Percentiles rank a stretch among this genome's conserved stretches.
Evolutionary conservation across 2,888 invertebrate genomes (phyloP).

Genomic region (Stomorhina lunata): DNA sequence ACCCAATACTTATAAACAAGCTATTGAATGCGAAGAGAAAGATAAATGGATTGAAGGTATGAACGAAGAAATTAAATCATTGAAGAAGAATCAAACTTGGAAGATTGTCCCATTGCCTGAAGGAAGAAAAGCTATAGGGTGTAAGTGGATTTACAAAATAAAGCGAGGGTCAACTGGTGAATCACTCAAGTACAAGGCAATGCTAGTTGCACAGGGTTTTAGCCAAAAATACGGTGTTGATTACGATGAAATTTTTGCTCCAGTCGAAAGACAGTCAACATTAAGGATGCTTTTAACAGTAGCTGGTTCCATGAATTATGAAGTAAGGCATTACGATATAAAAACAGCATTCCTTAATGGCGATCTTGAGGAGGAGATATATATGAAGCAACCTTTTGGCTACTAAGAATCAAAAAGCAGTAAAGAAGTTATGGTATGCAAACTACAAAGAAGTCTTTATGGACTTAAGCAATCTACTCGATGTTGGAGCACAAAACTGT

Average conservation of each 20-base stretch:
- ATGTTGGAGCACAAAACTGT: constrained; percentile 4
- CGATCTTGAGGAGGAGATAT: not conserved
- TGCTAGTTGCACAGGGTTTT: constrained; percentile 1
- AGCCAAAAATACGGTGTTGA: not conserved
- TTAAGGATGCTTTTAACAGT: not conserved
- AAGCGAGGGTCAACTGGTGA: not conserved
- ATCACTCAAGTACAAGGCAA: not conserved
- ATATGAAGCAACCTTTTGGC: not conserved
- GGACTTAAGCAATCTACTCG: not conserved
- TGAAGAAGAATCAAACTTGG: constrained; percentile 10
- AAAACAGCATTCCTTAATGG: constrained; percentile 3
- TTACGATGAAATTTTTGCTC: constrained; percentile 11
- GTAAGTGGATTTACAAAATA: constrained; percentile 33
- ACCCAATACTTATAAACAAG: constrained; percentile 11
- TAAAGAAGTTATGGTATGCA: not conserved
- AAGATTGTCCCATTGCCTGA: constrained; percentile 13
- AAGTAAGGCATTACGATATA: not conserved
- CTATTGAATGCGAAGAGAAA: not conserved
- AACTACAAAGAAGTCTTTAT: constrained; percentile 10
- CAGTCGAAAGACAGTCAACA: not conserved
- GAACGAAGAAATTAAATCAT: constrained; percentile 18
- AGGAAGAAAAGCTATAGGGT: constrained; percentile 16
- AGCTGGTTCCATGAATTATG: not conserved
- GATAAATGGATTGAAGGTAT: constrained; percentile 21
- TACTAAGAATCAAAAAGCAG: not conserved